Evolutionary conservation across 2,888 invertebrate genomes (phyloP), one percentile per base, ranked within the genome.

Genomic region (Spisula subtruncata): DNA sequence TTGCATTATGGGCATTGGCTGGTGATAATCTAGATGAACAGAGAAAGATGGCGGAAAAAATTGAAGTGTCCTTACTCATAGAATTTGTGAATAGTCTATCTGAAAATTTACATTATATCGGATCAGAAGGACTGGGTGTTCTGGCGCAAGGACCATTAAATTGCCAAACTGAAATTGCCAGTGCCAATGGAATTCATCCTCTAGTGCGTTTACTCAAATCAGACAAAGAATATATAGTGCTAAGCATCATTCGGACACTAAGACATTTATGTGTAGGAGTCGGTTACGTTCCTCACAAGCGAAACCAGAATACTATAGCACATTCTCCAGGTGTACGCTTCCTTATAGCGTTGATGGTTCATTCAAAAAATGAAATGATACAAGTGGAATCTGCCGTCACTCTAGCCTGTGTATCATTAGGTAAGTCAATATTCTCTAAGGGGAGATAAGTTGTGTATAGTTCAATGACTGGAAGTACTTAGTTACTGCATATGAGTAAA

Each of bases 321-420:
- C 95, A 95, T 83, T 94, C 95, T 12, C 93, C 95, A 0, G 97
- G 96, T 14, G 94, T 96, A 66, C 95, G 95, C 88, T 95, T 95
- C 79, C 93, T 97, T 0, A 94, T 96, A 16, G 96, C 96, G 2
- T 93, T 96, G 84, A 96, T 96, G 96, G 95, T 96, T 8, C 95
- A 96, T 91, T 96, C 96, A 0, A 93, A 93, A 83, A 95, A 95
- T 89, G 96, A 96, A 90, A 91, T 94, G 66, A 95, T 97, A 75
- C 96, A 96, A 87, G 96, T 96, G 60, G 96, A 97, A 92, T 93
- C 97, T 8, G 96, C 96, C 5, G 93, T 96, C 82, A 95, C 96
- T 1, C 92, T 96, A 41, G 96, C 95, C 14, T 94, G 95, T 92
- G 96, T 96, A 6, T 94, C 96, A 16, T 92, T 97, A 87, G 96